phyloP scores from a whole-genome alignment of 64 coral and sea anemone species.

The Montipora foliosa region DNA sequence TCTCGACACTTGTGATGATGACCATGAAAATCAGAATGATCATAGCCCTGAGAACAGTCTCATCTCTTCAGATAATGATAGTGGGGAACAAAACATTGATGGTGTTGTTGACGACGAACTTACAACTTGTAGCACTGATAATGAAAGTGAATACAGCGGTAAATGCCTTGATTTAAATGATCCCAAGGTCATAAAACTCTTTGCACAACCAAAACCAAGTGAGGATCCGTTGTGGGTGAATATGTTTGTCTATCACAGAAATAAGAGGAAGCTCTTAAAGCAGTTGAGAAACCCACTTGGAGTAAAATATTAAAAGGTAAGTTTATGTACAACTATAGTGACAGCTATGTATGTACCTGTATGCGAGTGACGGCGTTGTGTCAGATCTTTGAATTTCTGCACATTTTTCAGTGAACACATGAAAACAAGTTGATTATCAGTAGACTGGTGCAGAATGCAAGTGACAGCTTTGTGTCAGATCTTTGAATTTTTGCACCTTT shows the following conservation, averaged over 20 bases:
- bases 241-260: neutral
- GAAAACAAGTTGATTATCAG: no score
- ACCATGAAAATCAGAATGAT: neutral
- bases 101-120: neutral
- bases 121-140: neutral
- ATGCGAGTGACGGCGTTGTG: neutral
- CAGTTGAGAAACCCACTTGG: constrained; percentile 16
- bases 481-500: neutral
- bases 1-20: neutral
- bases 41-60: neutral
- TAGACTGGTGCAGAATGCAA: no score
- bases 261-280: constrained; percentile 20
- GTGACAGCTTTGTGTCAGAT: neutral
- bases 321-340: neutral
- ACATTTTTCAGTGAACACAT: no score
- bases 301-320: constrained; percentile 11
- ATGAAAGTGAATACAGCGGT: neutral
- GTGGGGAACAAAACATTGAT: neutral
- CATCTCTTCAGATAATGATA: neutral
- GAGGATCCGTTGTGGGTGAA: constrained; percentile 17
- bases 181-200: constrained; percentile 11
- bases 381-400: neutral
- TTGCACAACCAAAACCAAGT: constrained; percentile 15
- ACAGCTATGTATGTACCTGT: neutral
- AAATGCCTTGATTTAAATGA: neutral